Percentiles rank a stretch among this genome's conserved stretches.
Conservation (phyloP, 1,140 invertebrate genomes). For the Drosophila kurseongensis region DNA sequence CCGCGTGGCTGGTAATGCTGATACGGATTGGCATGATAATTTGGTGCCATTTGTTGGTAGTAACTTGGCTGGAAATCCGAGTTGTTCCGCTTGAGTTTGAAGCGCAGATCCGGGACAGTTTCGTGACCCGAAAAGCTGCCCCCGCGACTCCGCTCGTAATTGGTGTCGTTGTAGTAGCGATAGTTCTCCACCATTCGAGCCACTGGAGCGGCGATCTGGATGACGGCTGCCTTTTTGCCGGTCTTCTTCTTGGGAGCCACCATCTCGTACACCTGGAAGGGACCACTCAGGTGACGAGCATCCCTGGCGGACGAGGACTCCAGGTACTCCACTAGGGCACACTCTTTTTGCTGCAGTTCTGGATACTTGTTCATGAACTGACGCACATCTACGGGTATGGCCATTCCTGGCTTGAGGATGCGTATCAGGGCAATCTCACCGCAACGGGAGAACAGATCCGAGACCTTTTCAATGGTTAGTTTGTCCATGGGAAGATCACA, state of each 20-base stretch:
- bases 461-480: conserved; percentile 93
- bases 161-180: conserved; percentile 76
- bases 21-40: conserved; percentile 46
- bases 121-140: conserved; percentile 80
- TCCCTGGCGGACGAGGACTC: conserved; percentile 93
- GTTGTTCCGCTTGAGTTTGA: conserved; percentile 79
- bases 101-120: conserved; percentile 67
- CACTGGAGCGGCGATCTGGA: conserved; percentile 73
- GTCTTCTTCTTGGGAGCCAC: conserved; percentile 84
- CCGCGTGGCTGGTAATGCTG: conserved; percentile 67
- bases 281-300: conserved; percentile 88
- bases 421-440: conserved; percentile 95
- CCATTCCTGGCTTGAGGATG: conserved; percentile 93
- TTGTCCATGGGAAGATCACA: conserved; percentile 93
- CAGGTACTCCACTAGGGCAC: conserved; percentile 95
- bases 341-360: conserved; percentile 92
- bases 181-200: conserved; percentile 84
- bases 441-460: conserved; percentile 93
- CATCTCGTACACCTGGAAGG: conserved; percentile 82
- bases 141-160: conserved; percentile 77
- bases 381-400: conserved; percentile 94
- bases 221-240: conserved; percentile 80
- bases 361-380: conserved; percentile 95
- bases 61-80: conserved; percentile 76
- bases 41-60: conserved; percentile 47